Evolutionary conservation across 2,888 invertebrate species (phyloP), one percentile per base, ranked within the genome.

Genomic region (Thecocarcelia acutangulata): DNA sequence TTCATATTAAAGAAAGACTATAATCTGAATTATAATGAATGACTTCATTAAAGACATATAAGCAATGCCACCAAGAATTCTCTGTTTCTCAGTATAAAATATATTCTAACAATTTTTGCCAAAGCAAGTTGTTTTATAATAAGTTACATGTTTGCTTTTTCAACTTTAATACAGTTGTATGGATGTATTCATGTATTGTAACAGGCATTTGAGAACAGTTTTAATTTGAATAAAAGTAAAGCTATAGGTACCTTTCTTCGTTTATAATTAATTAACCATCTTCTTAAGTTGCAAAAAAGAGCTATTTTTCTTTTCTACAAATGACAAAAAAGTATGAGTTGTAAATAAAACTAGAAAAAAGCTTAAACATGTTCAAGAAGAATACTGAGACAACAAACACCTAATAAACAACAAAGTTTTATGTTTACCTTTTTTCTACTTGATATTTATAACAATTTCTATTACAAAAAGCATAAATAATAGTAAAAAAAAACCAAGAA

Each of bases 401-500:
- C 28, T 70, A 58, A 72, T 50, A 78, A 70, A 78, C 28, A 68
- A 70, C 56, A 40, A 64, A 44, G 44, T 72, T 59, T 78, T 66
- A 79, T 73, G 78, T 79, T 79, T 79, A 80, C 56, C 11, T 68
- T 76, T 75, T 44, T 70, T 74, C 59, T 64, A n/a, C 24, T 54
- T 24, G 12, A 61, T 73, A 42, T 72, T 74, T 73, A 68, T 64
- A 68, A 61, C 77, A 77, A 59, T 77, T 82, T 83, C 63, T 63
- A 69, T 82, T 81, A 72, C 50, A 59, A 61, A 69, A 54, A 79
- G 52, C 44, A 79, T 73, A 73, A 79, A 79, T 68, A 68, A 73
- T 68, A 63, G 46, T 44, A 37, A 37, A 64, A 70, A 56, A 50
- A 42, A 17, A 77, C 17, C 9, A 61, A 37, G 21, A 70, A 69